phyloP scores from a whole-genome alignment of 1,140 invertebrate species.

The Steinernema feltiae region DNA sequence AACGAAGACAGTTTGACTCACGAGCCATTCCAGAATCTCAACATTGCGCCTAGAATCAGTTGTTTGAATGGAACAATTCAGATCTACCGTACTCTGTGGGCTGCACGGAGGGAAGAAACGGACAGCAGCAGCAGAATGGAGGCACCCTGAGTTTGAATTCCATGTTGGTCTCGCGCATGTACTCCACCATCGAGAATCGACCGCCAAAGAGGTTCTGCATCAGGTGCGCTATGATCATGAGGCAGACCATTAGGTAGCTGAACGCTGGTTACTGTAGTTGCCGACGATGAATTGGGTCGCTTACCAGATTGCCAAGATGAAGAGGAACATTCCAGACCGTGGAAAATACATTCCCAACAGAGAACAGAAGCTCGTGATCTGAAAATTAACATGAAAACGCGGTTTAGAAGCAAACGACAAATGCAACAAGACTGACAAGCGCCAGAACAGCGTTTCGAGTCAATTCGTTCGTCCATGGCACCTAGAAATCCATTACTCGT shows the following conservation, averaged over 20 bases:
- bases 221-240: background rate
- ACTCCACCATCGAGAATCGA: background rate
- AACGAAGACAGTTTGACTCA: background rate
- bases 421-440: no score
- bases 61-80: background rate
- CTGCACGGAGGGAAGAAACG: background rate
- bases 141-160: background rate
- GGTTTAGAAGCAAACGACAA: background rate
- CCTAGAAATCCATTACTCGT: background rate
- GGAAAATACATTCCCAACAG: conserved; percentile 1
- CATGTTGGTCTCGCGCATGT: background rate
- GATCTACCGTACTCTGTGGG: background rate
- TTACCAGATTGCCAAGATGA: conserved; percentile 4
- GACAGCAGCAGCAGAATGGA: background rate
- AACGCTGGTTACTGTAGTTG: background rate
- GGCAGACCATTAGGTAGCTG: conserved; percentile 11
- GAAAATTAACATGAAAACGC: background rate
- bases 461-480: background rate
- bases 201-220: conserved; percentile 8
- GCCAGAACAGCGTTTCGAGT: background rate
- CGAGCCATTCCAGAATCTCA: conserved; percentile 5
- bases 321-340: background rate
- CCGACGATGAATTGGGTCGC: background rate
- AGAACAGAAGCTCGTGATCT: conserved; percentile 3
- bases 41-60: background rate